Base-by-base conservation (phyloP, 1,140 invertebrate species). In the Frieseomelitta varia region DNA sequence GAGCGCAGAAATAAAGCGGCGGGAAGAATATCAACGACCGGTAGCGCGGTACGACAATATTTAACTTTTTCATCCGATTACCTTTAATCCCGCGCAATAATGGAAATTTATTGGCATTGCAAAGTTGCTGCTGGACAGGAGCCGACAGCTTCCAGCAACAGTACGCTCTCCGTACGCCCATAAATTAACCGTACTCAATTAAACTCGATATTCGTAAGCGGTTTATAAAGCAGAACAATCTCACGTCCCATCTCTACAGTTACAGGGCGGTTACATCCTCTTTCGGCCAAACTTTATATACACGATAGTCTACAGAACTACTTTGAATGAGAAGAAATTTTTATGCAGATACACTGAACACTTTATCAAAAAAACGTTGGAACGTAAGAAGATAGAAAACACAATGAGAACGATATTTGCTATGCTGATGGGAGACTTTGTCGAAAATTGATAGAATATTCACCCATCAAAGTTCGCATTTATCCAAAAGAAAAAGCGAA, bases 101-200 rank as follows among this genome's bases (percentile, higher is more conserved):
- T 39, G 24, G n/a, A 63, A 81, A 82, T 85, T 77, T 81, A 74
- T 82, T 47, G 34, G 14, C 56, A 65, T 55, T 56, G 39, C 27
- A 21, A 85, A 58, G 53, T 81, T 68, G 79, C 21, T 71, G 27
- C 2, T 4, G 27, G 14, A 58, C 67, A 27, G 27, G 11, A 30
- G 47, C 47, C 30, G 27, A 81, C 47, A 56, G 27, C 27, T 55
- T n/a, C 17, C 61, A 56, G 55, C 27, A 68, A 71, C 65, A 39
- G 71, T 30, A 56, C 11, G 34, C 53, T 61, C 61, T 58, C 53
- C 34, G 34, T 39, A 39, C n/a, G 63, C 1, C 65, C 21, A 76
- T 82, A 77, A 85, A 85, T 77, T 56, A 58, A 51, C 27, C 39
- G 61, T 51, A 63, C 39, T 77, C 65, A 56, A 71, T 85, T 85